Percentiles rank a stretch among this genome's conserved stretches.
phyloP scores from a whole-genome alignment of 2,113 vertebrate genomes.

The Campylomormyrus numenius region DNA sequence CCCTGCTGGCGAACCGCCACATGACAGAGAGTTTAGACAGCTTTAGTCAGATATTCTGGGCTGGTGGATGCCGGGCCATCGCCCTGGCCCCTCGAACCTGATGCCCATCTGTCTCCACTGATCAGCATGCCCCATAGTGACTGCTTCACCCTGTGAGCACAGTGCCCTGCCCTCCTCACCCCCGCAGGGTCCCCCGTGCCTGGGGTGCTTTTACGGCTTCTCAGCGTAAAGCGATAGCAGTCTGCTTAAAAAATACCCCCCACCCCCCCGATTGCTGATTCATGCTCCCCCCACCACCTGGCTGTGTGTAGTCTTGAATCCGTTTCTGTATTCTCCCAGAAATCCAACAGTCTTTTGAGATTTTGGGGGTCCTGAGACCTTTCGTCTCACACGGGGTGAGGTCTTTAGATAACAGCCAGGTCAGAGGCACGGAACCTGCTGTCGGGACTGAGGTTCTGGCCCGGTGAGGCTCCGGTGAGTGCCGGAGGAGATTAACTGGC shows the following conservation, averaged over 20 bases:
- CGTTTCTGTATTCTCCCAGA: not conserved
- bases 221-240: conserved; percentile 40
- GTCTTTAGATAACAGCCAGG: not conserved
- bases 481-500: not conserved
- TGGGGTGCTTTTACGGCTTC: not conserved
- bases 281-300: not conserved
- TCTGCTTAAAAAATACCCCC: conserved; percentile 22
- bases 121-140: not conserved
- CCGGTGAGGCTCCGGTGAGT: not conserved
- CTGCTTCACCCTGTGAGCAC: not conserved
- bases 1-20: not conserved
- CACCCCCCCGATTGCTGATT: conserved; percentile 12
- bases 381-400: not conserved
- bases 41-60: not conserved
- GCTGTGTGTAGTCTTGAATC: not conserved
- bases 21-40: not conserved
- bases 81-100: not conserved
- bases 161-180: not conserved
- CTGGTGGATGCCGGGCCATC: not conserved
- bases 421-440: not conserved
- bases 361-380: not conserved
- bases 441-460: not conserved
- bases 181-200: not conserved
- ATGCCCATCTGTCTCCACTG: not conserved
- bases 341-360: not conserved